phyloP scores from a whole-genome alignment of 2,113 vertebrate genomes.

The Lophius piscatorius region DNA sequence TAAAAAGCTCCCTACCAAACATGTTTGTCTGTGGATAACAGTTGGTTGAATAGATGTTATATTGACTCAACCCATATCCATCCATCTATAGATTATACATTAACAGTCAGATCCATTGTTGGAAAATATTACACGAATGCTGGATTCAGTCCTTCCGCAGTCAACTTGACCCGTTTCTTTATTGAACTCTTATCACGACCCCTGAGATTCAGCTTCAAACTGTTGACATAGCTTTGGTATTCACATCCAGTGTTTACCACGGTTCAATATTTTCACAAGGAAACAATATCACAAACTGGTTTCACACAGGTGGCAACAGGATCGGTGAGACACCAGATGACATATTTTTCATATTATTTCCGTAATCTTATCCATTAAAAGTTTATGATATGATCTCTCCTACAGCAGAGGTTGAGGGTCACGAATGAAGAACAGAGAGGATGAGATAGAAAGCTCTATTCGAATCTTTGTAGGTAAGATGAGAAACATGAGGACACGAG shows the following conservation, averaged over 20 bases:
- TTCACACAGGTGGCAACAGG: background rate
- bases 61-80: background rate
- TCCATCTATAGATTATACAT: constrained; percentile 12
- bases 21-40: no score
- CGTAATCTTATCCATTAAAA: constrained; percentile 6
- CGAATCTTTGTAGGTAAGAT: constrained; percentile 43
- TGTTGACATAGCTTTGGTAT: constrained; percentile 62
- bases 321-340: background rate
- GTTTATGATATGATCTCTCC: constrained; percentile 1
- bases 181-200: constrained; percentile 51
- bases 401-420: background rate
- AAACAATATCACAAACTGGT: background rate
- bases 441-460: background rate
- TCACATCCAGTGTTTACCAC: constrained; percentile 39
- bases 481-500: constrained; percentile 5
- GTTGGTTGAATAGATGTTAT: background rate
- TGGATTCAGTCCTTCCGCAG: background rate
- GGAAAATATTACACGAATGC: constrained; percentile 29
- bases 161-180: background rate
- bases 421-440: background rate
- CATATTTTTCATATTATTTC: background rate
- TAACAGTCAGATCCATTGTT: constrained; percentile 13
- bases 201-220: constrained; percentile 30
- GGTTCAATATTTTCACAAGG: constrained; percentile 66
- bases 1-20: no score